A percentile compares a stretch with the other conserved stretches of the same genome.
Conservation (phyloP, 2,888 invertebrate genomes). For the Steinernema carpocapsae region DNA sequence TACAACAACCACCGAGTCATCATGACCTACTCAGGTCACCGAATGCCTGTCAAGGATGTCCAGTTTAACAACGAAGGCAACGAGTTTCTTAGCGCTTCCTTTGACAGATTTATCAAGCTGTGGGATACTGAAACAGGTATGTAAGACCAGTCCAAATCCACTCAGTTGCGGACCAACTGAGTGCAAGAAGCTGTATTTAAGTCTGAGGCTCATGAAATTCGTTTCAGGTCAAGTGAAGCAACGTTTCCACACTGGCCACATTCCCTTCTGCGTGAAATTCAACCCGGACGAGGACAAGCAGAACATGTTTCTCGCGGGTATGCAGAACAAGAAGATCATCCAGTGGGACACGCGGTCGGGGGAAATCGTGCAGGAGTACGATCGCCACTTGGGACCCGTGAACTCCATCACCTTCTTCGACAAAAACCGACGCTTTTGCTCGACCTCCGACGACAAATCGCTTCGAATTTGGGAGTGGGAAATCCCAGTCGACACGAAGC, state of each 20-base stretch:
- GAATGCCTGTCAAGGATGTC: slow-evolving; percentile 93
- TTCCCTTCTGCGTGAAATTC: slow-evolving; percentile 96
- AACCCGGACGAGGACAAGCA: slow-evolving; percentile 96
- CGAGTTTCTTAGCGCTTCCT: slow-evolving; percentile 89
- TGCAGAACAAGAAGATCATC: slow-evolving; percentile 98
- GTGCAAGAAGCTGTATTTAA: too few species aligned
- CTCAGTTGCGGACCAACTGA: too few species aligned
- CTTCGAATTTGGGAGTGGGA: slow-evolving; percentile 98
- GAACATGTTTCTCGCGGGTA: slow-evolving; percentile 90
- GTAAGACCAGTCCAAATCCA: neutral
- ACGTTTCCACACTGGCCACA: slow-evolving; percentile 90
- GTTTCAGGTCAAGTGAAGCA: slow-evolving; percentile 71
- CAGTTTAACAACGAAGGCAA: slow-evolving; percentile 92
- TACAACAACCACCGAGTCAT: slow-evolving; percentile 91
- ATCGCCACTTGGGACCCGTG: slow-evolving; percentile 95
- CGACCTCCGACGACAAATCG: slow-evolving; percentile 98
- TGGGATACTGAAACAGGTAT: slow-evolving; percentile 97
- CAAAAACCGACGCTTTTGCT: slow-evolving; percentile 94
- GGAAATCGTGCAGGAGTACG: slow-evolving; percentile 94
- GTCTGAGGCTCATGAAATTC: too few species aligned
- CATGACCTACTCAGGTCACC: slow-evolving; percentile 91
- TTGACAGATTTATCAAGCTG: slow-evolving; percentile 93
- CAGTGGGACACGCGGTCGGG: slow-evolving; percentile 97
- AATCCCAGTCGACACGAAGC: slow-evolving; percentile 92
- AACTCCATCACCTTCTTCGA: slow-evolving; percentile 99